These are phyloP conservation scores for Calliopsis andreniformis DNA, from an alignment of 1,140 invertebrate species.

Conservation along the genomic window DNA sequence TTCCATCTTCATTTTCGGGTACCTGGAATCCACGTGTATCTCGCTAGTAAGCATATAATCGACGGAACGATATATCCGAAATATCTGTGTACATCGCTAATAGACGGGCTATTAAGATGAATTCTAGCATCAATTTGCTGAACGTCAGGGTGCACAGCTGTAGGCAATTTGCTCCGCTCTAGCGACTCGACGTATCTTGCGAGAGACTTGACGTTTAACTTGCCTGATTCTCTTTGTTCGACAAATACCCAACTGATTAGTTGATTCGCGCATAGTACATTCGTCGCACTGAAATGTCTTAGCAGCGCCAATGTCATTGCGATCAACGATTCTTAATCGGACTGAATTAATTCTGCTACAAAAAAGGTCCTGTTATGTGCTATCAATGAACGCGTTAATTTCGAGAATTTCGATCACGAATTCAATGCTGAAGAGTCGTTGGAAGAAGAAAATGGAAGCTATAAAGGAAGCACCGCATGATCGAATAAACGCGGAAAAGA, in stretches of 20 bases:
- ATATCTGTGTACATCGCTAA: conserved; percentile 16
- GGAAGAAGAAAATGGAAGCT: too few species aligned
- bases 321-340: not conserved
- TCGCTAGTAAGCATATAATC: not conserved
- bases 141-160: conserved; percentile 16
- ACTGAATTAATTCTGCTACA: not conserved
- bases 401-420: not conserved
- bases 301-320: not conserved
- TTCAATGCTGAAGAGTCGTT: too few species aligned
- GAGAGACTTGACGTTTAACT: conserved; percentile 19
- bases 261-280: conserved; percentile 6
- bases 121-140: conserved; percentile 30
- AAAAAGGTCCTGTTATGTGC: not conserved
- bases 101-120: conserved; percentile 49
- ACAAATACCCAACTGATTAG: conserved; percentile 54
- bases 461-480: too few species aligned
- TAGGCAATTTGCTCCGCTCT: conserved; percentile 33
- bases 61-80: conserved; percentile 20
- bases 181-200: conserved; percentile 5
- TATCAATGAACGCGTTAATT: not conserved
- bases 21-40: not conserved
- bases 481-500: too few species aligned
- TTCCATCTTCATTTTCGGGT: not conserved
- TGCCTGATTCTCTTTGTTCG: conserved; percentile 40
- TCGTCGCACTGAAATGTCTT: not conserved